phyloP scores from a whole-genome alignment of 1,140 invertebrate species.

The Leptestheria dahalacensis region DNA sequence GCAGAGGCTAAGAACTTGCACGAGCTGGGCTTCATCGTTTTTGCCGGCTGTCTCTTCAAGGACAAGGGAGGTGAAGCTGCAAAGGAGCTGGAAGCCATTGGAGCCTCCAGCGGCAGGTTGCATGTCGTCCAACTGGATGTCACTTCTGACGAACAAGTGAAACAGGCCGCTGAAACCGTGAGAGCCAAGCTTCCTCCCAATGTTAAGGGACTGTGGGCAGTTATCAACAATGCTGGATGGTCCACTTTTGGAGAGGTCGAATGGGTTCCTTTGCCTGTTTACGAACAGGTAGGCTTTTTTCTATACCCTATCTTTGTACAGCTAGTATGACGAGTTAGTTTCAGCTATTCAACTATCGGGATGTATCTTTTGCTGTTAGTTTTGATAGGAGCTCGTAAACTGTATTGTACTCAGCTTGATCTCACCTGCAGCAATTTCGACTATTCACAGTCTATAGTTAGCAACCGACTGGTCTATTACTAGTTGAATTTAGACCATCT shows the following conservation, averaged over 20 bases:
- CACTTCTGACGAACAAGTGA: conserved; percentile 53
- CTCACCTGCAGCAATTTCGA: too few species aligned
- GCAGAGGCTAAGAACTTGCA: conserved; percentile 55
- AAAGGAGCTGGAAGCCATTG: conserved; percentile 43
- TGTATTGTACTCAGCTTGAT: too few species aligned
- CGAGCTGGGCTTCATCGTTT: conserved; percentile 61
- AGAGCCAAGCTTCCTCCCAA: conserved; percentile 58
- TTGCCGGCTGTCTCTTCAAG: conserved; percentile 50
- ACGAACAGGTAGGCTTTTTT: conserved; percentile 48
- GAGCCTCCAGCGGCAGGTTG: conserved; percentile 52
- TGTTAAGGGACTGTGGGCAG: conserved; percentile 24
- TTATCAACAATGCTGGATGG: conserved; percentile 42
- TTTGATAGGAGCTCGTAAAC: too few species aligned
- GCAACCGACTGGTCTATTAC: too few species aligned
- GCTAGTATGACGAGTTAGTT: neutral
- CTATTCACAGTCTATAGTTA: too few species aligned
- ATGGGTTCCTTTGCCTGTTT: conserved; percentile 59
- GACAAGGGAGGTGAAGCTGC: conserved; percentile 43
- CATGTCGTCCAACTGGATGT: conserved; percentile 57
- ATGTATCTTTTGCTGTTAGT: too few species aligned
- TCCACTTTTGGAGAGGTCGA: conserved; percentile 75
- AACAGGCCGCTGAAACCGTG: conserved; percentile 54
- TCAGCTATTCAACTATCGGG: too few species aligned
- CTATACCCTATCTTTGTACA: too few species aligned
- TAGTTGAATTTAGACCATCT: too few species aligned